Conservation (phyloP, 2,888 invertebrate genomes). For the Prosapia bicincta region DNA sequence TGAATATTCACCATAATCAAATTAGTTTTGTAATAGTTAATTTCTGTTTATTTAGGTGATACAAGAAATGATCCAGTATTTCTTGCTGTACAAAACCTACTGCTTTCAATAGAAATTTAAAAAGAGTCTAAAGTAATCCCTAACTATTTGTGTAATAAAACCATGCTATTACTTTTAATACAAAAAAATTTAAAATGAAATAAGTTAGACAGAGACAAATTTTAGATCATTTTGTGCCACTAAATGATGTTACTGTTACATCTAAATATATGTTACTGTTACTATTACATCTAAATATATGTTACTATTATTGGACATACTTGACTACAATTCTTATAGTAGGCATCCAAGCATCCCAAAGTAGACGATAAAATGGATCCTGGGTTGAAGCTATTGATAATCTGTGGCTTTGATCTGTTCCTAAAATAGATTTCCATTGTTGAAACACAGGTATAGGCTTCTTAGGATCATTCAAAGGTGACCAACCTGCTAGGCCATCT, state of each 20-base stretch:
- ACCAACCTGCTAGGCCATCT: slow-evolving; percentile 71
- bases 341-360: slow-evolving; percentile 94
- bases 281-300: slow-evolving; percentile 21
- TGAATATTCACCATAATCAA: too few relatives aligned
- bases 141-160: too few relatives aligned
- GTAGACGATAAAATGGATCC: slow-evolving; percentile 70
- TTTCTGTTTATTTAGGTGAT: too few relatives aligned
- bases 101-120: too few relatives aligned
- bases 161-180: too few relatives aligned
- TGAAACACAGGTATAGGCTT: slow-evolving; percentile 61
- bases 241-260: too few relatives aligned
- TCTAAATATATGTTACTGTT: too few relatives aligned
- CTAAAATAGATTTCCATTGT: slow-evolving; percentile 67
- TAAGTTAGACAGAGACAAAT: not conserved
- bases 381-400: slow-evolving; percentile 51
- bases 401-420: slow-evolving; percentile 41
- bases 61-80: too few relatives aligned
- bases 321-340: slow-evolving; percentile 66
- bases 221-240: not conserved
- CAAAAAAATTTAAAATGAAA: too few relatives aligned
- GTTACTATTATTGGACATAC: slow-evolving; percentile 51
- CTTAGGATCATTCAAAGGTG: slow-evolving; percentile 66
- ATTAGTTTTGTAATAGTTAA: too few relatives aligned
- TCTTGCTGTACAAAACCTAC: too few relatives aligned
- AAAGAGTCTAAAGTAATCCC: too few relatives aligned